These are phyloP conservation scores for Morone chrysops DNA, from an alignment of 2,113 vertebrate species.

Conservation along the genomic window DNA sequence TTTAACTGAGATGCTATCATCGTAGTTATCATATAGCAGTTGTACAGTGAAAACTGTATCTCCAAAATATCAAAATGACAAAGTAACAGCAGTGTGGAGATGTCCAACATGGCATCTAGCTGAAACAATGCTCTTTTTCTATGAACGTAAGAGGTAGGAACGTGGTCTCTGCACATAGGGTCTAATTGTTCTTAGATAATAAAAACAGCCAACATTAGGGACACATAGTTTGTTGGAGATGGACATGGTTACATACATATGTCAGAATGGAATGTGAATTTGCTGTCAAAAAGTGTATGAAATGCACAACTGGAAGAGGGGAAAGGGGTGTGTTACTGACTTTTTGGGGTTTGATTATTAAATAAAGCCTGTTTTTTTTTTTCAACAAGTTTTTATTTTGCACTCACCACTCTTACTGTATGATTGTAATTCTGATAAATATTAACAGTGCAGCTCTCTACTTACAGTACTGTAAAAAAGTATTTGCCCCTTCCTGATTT, in stretches of 20 bases:
- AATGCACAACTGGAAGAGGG: neutral
- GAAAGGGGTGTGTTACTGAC: constrained; percentile 5
- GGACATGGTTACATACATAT: too few relatives aligned
- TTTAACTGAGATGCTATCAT: neutral
- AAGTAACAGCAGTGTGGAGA: neutral
- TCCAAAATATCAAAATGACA: neutral
- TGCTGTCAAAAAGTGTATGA: neutral
- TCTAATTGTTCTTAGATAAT: neutral
- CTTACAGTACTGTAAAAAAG: too few relatives aligned
- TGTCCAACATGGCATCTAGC: constrained; percentile 7
- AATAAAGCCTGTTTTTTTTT: constrained; percentile 26
- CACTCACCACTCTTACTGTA: too few relatives aligned
- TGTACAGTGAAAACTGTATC: neutral
- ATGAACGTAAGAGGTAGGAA: neutral
- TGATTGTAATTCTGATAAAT: too few relatives aligned
- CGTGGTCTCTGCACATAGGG: neutral
- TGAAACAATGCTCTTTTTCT: neutral
- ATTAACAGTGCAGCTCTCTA: too few relatives aligned
- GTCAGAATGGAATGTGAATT: neutral
- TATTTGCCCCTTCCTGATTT: too few relatives aligned
- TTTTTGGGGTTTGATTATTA: constrained; percentile 2
- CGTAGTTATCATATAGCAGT: neutral
- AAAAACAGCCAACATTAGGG: neutral
- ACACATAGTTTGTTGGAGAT: neutral
- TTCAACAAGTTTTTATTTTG: too few relatives aligned